Conservation (phyloP, 2,113 vertebrate genomes). For the Cyanoramphus novaezelandiae region DNA sequence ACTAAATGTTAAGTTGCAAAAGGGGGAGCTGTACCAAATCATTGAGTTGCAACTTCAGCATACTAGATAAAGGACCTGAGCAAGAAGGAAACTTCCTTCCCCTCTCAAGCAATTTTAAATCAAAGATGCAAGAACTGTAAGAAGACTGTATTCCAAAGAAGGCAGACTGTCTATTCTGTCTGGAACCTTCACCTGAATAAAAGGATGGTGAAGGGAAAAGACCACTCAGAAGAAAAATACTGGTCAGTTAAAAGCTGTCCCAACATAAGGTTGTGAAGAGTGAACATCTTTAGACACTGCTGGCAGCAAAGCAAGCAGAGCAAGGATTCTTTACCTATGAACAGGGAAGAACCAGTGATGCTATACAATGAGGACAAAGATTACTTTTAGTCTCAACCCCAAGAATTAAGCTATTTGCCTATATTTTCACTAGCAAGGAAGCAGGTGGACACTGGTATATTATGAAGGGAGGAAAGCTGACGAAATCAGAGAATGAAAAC, state of each 20-base stretch:
- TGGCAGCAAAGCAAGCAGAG: background rate
- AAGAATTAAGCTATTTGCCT: background rate
- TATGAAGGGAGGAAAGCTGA: background rate
- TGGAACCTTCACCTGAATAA: background rate
- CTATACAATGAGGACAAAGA: background rate
- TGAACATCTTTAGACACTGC: background rate
- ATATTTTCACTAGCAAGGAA: background rate
- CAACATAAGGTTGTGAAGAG: background rate
- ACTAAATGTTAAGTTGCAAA: background rate
- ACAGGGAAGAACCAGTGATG: background rate
- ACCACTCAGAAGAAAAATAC: fast-evolving
- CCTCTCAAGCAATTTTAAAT: background rate
- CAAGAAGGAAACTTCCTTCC: background rate
- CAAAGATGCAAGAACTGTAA: background rate
- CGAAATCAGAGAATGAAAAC: background rate
- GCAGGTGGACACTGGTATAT: background rate
- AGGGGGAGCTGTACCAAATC: background rate
- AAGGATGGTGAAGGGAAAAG: background rate
- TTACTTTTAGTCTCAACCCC: background rate
- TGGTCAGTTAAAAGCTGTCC: background rate
- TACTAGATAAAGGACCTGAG: background rate
- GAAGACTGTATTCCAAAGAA: background rate
- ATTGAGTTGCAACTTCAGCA: background rate
- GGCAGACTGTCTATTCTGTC: background rate
- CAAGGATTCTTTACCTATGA: background rate